Conservation (phyloP, 2,888 invertebrate genomes). For the Hydrotaea cyrtoneurina region DNA sequence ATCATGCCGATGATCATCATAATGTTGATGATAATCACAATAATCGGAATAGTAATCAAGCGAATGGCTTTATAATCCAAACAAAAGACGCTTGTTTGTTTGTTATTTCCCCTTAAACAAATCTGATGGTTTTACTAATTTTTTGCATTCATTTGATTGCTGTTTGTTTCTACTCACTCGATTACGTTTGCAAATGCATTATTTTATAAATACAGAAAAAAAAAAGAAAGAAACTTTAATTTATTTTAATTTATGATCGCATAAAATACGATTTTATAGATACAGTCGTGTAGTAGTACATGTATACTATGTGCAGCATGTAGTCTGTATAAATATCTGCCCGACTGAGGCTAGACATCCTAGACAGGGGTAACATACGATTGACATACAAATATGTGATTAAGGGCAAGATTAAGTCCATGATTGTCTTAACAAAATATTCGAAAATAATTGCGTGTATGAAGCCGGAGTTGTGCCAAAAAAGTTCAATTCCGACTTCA, state of each 20-base stretch:
- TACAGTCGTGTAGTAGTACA: not conserved
- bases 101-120: constrained; percentile 3
- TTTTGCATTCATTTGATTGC: not conserved
- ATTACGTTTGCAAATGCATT: not conserved
- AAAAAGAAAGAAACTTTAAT: not conserved
- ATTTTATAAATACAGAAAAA: not conserved
- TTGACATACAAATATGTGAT: too few species aligned
- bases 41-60: constrained; percentile 5
- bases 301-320: not conserved
- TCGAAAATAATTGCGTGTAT: too few species aligned
- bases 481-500: too few species aligned
- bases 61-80: constrained; percentile 1
- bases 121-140: constrained; percentile 2
- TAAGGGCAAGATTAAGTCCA: too few species aligned
- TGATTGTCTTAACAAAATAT: too few species aligned
- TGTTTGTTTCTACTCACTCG: too few species aligned
- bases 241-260: constrained; percentile 7
- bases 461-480: too few species aligned
- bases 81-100: not conserved
- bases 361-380: too few species aligned
- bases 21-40: not conserved
- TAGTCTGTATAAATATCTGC: too few species aligned
- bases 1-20: not conserved
- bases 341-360: not conserved
- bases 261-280: not conserved